Evolutionary conservation across 2,888 invertebrate genomes (phyloP).

Genomic region (Phyllotreta striolata): DNA sequence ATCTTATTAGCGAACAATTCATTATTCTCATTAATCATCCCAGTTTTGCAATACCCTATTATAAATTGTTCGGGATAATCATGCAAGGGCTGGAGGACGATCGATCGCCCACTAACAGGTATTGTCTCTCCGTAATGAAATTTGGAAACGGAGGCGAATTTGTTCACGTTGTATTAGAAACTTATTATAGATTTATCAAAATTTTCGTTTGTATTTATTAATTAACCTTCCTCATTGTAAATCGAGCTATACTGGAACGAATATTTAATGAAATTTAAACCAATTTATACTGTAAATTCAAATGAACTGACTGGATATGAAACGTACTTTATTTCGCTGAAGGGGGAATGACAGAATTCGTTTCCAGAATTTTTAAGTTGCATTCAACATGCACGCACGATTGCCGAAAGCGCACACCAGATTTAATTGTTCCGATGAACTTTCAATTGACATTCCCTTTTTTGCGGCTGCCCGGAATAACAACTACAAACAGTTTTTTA

Average conservation of each 20-base stretch:
- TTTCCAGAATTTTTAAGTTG: conserved; percentile 5
- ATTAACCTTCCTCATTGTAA: background rate
- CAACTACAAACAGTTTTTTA: conserved; percentile 8
- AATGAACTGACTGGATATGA: background rate
- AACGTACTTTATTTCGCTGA: background rate
- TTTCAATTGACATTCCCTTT: conserved; percentile 13
- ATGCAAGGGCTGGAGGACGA: conserved; percentile 24
- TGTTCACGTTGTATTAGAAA: conserved; percentile 16
- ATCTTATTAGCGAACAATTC: conserved; percentile 48
- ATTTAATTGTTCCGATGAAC: conserved; percentile 26
- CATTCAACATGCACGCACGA: conserved; percentile 17
- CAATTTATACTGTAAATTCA: no score
- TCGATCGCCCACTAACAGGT: conserved; percentile 34
- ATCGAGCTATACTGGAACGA: no score
- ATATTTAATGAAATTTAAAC: no score
- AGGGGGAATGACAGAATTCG: background rate
- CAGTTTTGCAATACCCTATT: conserved; percentile 42
- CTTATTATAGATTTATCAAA: background rate
- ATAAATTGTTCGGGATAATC: conserved; percentile 41
- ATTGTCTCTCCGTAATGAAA: conserved; percentile 30
- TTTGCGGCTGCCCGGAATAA: conserved; percentile 15
- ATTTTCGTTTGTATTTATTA: background rate
- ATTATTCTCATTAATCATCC: conserved; percentile 47
- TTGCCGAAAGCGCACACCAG: conserved; percentile 16
- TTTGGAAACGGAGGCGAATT: conserved; percentile 28